Conservation (phyloP, 2,113 vertebrate species). For the Jacana jacana region DNA sequence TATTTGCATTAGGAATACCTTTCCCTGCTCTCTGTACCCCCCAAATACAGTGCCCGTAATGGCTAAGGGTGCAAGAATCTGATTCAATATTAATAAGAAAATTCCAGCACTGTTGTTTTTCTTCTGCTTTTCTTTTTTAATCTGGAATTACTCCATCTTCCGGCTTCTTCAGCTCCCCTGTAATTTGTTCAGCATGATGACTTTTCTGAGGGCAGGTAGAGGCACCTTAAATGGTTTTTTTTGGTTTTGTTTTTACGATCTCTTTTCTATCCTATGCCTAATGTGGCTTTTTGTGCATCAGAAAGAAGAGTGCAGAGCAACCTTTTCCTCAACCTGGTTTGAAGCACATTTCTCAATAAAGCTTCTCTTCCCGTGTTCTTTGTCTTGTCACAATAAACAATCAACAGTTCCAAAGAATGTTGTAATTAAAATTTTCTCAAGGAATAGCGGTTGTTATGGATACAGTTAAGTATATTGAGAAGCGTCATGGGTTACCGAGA, state of each 20-base stretch:
- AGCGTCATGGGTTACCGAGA: background rate
- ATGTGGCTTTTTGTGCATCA: background rate
- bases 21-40: background rate
- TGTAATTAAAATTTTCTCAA: constrained; percentile 61
- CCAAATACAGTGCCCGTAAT: background rate
- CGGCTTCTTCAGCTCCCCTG: background rate
- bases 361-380: constrained; percentile 26
- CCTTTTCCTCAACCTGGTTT: background rate
- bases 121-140: background rate
- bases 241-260: background rate
- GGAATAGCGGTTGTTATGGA: constrained; percentile 38
- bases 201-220: background rate
- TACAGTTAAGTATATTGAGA: background rate
- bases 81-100: background rate
- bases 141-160: background rate
- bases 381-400: constrained; percentile 51
- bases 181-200: background rate
- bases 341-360: background rate
- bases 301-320: background rate
- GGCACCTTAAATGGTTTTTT: too few relatives aligned
- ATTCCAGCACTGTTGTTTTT: background rate
- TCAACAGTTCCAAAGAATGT: constrained; percentile 27
- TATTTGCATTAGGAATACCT: background rate
- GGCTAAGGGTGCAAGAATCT: background rate
- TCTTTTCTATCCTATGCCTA: background rate